A percentile compares a stretch with the other conserved stretches of the same genome.
phyloP scores from a whole-genome alignment of 2,113 vertebrate species.

The Myxocyprinus asiaticus region DNA sequence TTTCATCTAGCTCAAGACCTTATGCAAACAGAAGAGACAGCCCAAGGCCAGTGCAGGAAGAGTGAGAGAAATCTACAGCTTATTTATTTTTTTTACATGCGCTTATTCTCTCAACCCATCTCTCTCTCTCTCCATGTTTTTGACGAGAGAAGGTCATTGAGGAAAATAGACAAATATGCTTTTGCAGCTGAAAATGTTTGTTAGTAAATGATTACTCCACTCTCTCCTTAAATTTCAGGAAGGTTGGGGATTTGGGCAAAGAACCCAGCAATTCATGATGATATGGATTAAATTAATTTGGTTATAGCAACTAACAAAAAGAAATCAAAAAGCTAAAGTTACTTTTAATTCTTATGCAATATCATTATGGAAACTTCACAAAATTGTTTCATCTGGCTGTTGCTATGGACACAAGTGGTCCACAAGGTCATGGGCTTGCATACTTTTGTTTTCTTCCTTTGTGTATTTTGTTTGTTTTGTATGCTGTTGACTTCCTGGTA shows the following conservation, averaged over 20 bases:
- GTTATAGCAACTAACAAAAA: not conserved
- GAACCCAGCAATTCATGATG: not conserved
- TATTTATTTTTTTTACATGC: constrained; percentile 26
- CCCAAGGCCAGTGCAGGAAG: constrained; percentile 67
- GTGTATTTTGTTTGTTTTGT: not conserved
- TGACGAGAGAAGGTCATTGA: constrained; percentile 25
- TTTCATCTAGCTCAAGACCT: constrained; percentile 72
- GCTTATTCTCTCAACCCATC: constrained; percentile 26
- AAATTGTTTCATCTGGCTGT: constrained; percentile 12
- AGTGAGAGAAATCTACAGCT: constrained; percentile 40
- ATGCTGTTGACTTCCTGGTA: not conserved
- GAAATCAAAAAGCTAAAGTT: not conserved
- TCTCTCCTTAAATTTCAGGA: not conserved
- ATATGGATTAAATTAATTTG: not conserved
- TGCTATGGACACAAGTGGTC: not conserved
- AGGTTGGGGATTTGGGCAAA: constrained; percentile 4
- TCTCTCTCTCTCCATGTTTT: constrained; percentile 17
- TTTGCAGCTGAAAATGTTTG: not conserved
- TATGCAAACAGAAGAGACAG: constrained; percentile 71
- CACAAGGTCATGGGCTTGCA: not conserved
- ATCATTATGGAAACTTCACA: not conserved
- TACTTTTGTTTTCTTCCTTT: not conserved
- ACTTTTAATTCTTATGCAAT: not conserved
- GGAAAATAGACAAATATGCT: constrained; percentile 38
- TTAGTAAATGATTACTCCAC: not conserved